Conservation (phyloP, 2,888 invertebrate genomes). For the Eumerus sabulonum region DNA sequence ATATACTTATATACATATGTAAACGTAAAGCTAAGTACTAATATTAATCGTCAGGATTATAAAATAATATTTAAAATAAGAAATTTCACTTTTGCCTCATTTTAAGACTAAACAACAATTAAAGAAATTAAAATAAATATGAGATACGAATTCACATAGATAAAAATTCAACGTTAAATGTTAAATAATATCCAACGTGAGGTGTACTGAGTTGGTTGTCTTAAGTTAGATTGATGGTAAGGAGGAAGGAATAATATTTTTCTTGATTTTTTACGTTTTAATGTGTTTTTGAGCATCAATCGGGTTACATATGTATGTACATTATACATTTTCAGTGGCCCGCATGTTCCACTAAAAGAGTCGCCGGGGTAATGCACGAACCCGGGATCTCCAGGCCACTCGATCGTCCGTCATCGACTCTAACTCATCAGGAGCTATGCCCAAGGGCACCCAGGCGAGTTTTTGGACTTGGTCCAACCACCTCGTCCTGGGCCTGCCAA, state of each 20-base stretch:
- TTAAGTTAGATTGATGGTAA: background rate
- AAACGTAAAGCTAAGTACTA: slow-evolving; percentile 62
- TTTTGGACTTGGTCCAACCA: no score
- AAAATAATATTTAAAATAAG: slow-evolving; percentile 29
- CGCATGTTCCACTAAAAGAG: no score
- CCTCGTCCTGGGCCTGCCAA: no score
- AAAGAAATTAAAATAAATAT: slow-evolving; percentile 55
- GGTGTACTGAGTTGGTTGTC: background rate
- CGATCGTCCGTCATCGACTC: no score
- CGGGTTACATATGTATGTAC: background rate
- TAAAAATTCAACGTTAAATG: slow-evolving; percentile 45
- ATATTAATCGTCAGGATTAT: slow-evolving; percentile 62
- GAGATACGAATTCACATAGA: no score
- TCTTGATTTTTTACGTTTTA: background rate
- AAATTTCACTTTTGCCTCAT: slow-evolving; percentile 70
- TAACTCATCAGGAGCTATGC: no score
- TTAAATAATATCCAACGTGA: slow-evolving; percentile 27
- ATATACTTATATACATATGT: slow-evolving; percentile 68
- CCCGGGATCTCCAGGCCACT: no score
- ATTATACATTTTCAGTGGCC: no score
- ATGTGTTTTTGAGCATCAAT: slow-evolving; percentile 1
- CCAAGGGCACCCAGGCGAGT: no score
- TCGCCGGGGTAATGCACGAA: no score
- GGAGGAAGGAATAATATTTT: background rate
- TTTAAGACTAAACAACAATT: slow-evolving; percentile 67